Percentiles rank a stretch among this genome's conserved stretches.
Evolutionary conservation across 2,888 invertebrate genomes (phyloP).

Genomic region (Endotricha flammealis): DNA sequence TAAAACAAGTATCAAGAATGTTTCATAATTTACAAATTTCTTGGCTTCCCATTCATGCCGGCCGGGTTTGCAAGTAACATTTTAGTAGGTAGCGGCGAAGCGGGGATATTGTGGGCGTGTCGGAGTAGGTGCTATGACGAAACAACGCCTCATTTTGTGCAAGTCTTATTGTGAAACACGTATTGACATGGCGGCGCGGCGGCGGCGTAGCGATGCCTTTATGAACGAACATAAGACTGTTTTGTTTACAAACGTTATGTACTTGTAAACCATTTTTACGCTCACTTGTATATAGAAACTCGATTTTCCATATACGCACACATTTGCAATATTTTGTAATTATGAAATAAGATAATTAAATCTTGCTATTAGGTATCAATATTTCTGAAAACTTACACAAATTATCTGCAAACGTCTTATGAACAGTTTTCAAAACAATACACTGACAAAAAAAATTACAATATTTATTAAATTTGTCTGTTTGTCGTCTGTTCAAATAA

Average conservation of each 20-base stretch:
- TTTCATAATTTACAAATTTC: constrained; percentile 8
- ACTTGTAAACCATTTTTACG: not conserved
- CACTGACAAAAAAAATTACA: too few species aligned
- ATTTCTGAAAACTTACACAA: too few species aligned
- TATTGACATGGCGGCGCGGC: constrained; percentile 47
- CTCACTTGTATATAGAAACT: not conserved
- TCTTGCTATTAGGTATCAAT: too few species aligned
- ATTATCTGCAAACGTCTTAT: too few species aligned
- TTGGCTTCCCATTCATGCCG: not conserved
- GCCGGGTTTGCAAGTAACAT: constrained; percentile 30
- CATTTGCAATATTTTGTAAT: too few species aligned
- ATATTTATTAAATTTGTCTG: too few species aligned
- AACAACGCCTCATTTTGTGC: constrained; percentile 63
- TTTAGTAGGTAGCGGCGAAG: constrained; percentile 28
- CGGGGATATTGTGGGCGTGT: constrained; percentile 60
- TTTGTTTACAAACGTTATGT: constrained; percentile 15
- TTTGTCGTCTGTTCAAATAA: too few species aligned
- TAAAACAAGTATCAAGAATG: not conserved
- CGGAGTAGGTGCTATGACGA: constrained; percentile 59
- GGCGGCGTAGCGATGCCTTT: constrained; percentile 40
- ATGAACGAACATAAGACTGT: constrained; percentile 4
- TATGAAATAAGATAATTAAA: too few species aligned
- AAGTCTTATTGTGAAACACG: constrained; percentile 70
- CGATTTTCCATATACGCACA: not conserved
- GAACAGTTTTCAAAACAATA: too few species aligned